phyloP scores from a whole-genome alignment of 2,888 invertebrate species.

The Drosophila macrospina region DNA sequence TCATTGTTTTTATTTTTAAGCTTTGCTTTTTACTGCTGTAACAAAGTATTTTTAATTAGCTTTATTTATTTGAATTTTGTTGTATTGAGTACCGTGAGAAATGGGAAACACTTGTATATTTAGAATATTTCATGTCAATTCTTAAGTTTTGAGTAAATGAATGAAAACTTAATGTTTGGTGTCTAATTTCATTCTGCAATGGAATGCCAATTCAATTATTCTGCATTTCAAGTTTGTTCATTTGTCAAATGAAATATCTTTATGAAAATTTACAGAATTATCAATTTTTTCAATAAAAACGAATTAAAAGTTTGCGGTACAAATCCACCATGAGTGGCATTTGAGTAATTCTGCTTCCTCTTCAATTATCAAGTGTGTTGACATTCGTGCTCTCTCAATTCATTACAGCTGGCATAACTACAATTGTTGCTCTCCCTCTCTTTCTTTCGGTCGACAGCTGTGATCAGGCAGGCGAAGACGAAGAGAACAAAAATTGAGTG shows the following conservation, averaged over 20 bases:
- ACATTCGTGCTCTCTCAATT: background rate
- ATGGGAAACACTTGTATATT: background rate
- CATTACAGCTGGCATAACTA: slow-evolving; percentile 8
- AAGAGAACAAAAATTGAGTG: background rate
- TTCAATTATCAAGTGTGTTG: background rate
- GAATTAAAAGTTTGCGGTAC: no score
- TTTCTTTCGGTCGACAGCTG: slow-evolving; percentile 1
- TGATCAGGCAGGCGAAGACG: slow-evolving; percentile 5
- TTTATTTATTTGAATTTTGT: slow-evolving; percentile 58
- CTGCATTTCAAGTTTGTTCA: no score
- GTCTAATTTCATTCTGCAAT: no score
- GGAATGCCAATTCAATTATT: no score
- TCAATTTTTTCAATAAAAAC: no score
- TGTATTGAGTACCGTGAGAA: slow-evolving; percentile 3
- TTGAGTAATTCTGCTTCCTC: no score
- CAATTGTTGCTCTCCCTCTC: background rate
- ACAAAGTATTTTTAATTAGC: slow-evolving; percentile 55
- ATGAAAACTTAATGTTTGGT: no score
- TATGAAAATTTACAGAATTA: no score
- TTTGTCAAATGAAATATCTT: no score
- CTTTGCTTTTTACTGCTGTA: slow-evolving; percentile 22
- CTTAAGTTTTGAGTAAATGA: no score
- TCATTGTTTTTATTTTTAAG: slow-evolving; percentile 20
- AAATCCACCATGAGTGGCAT: no score
- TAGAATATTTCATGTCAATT: background rate